These are phyloP conservation scores for Hofmannophila pseudospretella DNA, from an alignment of 2,888 invertebrate species.

Conservation along the genomic window DNA sequence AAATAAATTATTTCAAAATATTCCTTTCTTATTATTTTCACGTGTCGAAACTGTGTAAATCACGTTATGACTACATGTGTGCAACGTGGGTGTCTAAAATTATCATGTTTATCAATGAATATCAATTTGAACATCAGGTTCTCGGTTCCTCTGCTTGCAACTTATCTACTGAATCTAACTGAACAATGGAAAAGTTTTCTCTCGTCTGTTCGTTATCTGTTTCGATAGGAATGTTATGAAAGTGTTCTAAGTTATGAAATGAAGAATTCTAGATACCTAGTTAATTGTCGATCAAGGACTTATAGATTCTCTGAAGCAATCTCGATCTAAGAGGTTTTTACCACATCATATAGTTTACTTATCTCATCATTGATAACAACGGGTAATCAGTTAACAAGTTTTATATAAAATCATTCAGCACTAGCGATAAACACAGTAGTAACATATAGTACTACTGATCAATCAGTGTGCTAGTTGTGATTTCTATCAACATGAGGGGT, in stretches of 20 bases:
- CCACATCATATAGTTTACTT: neutral
- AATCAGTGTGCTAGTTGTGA: neutral
- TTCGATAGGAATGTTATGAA: neutral
- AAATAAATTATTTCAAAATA: too few species aligned
- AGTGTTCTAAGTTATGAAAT: too few species aligned
- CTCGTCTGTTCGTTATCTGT: neutral
- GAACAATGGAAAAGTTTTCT: too few species aligned
- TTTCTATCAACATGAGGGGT: slow-evolving; percentile 31
- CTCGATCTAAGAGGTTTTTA: slow-evolving; percentile 4
- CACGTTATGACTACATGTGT: too few species aligned
- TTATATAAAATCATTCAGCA: neutral
- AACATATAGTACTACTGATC: neutral
- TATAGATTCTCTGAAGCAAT: neutral
- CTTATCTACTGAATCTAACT: too few species aligned
- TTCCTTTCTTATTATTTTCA: too few species aligned
- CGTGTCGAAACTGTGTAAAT: too few species aligned
- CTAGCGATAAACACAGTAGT: neutral
- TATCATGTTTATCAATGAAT: too few species aligned
- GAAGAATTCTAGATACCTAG: too few species aligned
- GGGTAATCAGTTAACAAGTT: neutral
- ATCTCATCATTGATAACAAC: slow-evolving; percentile 1
- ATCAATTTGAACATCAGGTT: too few species aligned
- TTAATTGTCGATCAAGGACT: neutral
- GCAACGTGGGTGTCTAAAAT: too few species aligned
- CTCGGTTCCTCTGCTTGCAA: too few species aligned